A percentile compares a stretch with the other conserved stretches of the same genome.
Conservation (phyloP, 2,113 vertebrate species). For the Oostethus manadensis region DNA sequence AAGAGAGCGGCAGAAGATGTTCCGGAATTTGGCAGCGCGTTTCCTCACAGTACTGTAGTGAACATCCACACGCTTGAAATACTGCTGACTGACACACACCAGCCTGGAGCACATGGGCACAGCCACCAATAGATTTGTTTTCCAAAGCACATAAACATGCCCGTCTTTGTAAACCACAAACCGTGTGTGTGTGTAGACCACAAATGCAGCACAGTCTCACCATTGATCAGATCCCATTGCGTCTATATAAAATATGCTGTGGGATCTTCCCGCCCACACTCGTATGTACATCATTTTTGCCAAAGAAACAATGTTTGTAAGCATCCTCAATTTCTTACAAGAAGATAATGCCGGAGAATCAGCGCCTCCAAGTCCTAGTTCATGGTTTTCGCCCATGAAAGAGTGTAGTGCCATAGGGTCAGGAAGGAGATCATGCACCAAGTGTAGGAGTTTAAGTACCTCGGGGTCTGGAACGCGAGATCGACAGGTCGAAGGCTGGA, state of each 20-base stretch:
- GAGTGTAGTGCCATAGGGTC: no score
- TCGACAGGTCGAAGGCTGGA: no score
- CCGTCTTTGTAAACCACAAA: slow-evolving; percentile 38
- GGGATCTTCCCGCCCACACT: slow-evolving; percentile 40
- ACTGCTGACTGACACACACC: slow-evolving; percentile 30
- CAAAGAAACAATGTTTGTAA: slow-evolving; percentile 24
- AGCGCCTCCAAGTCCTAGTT: no score
- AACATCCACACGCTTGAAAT: slow-evolving; percentile 1
- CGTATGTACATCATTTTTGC: slow-evolving; percentile 36
- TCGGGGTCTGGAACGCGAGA: no score
- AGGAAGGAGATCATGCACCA: no score
- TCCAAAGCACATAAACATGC: slow-evolving; percentile 27
- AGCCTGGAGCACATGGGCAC: slow-evolving; percentile 33
- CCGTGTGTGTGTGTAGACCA: not conserved
- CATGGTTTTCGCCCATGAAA: no score
- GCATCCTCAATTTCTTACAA: not conserved
- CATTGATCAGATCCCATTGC: slow-evolving; percentile 45
- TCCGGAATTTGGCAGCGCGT: slow-evolving; percentile 12
- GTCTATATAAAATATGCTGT: slow-evolving; percentile 47
- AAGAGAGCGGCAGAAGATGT: not conserved
- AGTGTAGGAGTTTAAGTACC: no score
- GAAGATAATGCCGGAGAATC: no score
- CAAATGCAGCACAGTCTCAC: slow-evolving; percentile 37
- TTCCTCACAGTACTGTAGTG: no score
- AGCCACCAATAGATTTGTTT: slow-evolving; percentile 43